Evolutionary conservation across 2,888 invertebrate species (phyloP).

Genomic region (Strigamia maritima): DNA sequence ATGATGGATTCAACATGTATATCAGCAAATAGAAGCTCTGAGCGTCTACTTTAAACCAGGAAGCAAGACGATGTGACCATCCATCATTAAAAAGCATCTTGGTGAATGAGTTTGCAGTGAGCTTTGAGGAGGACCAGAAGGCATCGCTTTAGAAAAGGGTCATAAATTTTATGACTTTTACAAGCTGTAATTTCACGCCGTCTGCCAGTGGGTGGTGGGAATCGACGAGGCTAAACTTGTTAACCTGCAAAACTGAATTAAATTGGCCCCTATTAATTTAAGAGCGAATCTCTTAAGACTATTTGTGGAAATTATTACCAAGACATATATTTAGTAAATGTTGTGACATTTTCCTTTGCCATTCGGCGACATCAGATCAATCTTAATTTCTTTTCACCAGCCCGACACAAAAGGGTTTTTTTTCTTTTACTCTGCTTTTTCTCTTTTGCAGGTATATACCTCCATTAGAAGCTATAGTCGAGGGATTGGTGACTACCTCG

Average conservation of each 20-base stretch:
- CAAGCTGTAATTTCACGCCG: constrained; percentile 38
- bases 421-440: not conserved
- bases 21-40: constrained; percentile 1
- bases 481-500: constrained; percentile 5
- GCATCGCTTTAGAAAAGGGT: constrained; percentile 32
- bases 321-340: not conserved
- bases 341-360: constrained; percentile 9
- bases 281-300: not conserved
- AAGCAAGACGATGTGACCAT: constrained; percentile 28
- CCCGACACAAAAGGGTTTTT: not conserved
- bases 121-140: constrained; percentile 21
- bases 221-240: constrained; percentile 27
- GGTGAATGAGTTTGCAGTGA: constrained; percentile 29
- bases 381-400: not conserved
- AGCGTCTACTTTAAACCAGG: constrained; percentile 25
- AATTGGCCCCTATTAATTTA: constrained; percentile 2
- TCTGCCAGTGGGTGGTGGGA: constrained; percentile 13
- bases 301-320: not conserved
- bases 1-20: constrained; percentile 25
- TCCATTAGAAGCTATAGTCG: constrained; percentile 9
- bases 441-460: constrained; percentile 7
- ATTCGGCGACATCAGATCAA: not conserved
- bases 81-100: constrained; percentile 29
- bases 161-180: constrained; percentile 40
- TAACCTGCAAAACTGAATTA: constrained; percentile 32